Percentiles rank a stretch among this genome's conserved stretches.
Conservation (phyloP, 2,888 invertebrate genomes). For the Himalopsyche japonica region DNA sequence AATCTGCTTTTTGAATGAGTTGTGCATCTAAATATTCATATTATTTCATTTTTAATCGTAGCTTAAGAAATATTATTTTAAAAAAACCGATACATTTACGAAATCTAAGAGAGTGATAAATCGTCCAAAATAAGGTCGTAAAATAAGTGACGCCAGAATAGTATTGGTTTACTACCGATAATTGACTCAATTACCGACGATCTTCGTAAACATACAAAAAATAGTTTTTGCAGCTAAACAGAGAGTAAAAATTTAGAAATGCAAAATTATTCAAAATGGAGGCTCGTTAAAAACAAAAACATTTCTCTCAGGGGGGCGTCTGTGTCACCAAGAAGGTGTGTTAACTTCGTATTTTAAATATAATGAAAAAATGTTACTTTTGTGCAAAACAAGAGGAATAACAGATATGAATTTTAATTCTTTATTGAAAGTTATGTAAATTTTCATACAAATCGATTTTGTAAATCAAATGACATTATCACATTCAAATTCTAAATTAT, state of each 20-base stretch:
- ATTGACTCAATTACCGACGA: constrained; percentile 12
- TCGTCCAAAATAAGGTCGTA: not conserved
- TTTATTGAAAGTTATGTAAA: too few relatives aligned
- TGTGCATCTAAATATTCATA: too few relatives aligned
- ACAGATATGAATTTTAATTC: too few relatives aligned
- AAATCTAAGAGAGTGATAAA: too few relatives aligned
- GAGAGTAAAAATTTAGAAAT: not conserved
- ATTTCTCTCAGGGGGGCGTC: not conserved
- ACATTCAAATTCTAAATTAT: too few relatives aligned
- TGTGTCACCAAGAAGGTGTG: not conserved
- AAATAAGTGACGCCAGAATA: not conserved
- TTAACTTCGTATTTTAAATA: not conserved
- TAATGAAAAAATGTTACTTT: not conserved
- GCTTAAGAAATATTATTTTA: too few relatives aligned
- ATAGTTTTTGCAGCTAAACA: not conserved
- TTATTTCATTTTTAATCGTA: too few relatives aligned
- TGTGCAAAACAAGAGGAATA: not conserved
- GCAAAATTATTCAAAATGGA: not conserved
- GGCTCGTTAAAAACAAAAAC: not conserved
- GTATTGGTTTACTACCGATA: not conserved
- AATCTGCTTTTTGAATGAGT: too few relatives aligned
- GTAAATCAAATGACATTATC: too few relatives aligned
- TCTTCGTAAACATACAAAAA: not conserved
- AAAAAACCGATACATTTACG: too few relatives aligned
- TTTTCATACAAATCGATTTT: too few relatives aligned